Evolutionary conservation across 1,140 invertebrate species (phyloP).

Genomic region (Zaprionus africanus): DNA sequence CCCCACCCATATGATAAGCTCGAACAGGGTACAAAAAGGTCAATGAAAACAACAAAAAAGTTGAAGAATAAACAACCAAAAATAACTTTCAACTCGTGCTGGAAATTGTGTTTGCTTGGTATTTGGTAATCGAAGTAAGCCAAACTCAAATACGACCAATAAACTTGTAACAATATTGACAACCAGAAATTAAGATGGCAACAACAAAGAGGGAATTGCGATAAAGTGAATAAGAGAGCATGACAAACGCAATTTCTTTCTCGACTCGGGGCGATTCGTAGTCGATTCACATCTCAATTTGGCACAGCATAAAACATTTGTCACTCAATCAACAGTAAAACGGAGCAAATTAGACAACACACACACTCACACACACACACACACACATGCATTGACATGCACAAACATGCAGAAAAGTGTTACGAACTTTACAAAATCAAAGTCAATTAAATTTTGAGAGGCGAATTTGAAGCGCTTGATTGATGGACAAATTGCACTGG

Average conservation of each 20-base stretch:
- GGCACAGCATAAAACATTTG: constrained; percentile 54
- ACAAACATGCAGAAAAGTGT: background rate
- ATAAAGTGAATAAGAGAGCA: constrained; percentile 12
- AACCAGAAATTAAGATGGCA: constrained; percentile 5
- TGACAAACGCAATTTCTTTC: constrained; percentile 23
- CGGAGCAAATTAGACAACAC: constrained; percentile 57
- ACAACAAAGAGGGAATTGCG: background rate
- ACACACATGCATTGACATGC: constrained; percentile 8
- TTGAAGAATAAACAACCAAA: background rate
- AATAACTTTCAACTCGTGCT: constrained; percentile 6
- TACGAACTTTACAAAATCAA: constrained; percentile 60
- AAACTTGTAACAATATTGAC: constrained; percentile 20
- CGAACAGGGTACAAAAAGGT: background rate
- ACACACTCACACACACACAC: constrained; percentile 6
- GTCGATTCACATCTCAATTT: constrained; percentile 37
- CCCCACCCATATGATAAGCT: background rate
- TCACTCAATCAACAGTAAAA: constrained; percentile 59
- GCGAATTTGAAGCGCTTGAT: constrained; percentile 56
- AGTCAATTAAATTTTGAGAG: constrained; percentile 78
- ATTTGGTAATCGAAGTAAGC: constrained; percentile 5
- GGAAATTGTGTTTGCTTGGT: background rate
- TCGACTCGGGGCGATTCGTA: background rate
- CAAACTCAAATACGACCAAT: constrained; percentile 4
- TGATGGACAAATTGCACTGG: constrained; percentile 66
- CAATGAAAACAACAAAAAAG: background rate